These are phyloP conservation scores for Gnathonemus longibarbis DNA, from an alignment of 2,113 vertebrate genomes.

Conservation along the genomic window DNA sequence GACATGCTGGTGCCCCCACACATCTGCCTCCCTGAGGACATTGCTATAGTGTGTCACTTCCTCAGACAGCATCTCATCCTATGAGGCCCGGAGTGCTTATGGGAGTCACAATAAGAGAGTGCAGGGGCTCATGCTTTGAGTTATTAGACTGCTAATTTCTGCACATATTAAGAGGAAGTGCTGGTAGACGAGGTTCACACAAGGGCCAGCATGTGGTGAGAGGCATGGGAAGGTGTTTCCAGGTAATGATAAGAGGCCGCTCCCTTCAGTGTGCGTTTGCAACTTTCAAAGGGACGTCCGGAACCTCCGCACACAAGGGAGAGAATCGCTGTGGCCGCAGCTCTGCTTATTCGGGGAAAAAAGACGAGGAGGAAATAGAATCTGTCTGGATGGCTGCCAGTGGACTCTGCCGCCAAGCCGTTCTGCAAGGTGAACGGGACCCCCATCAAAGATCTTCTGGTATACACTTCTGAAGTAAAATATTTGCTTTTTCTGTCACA, in stretches of 20 bases:
- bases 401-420: slow-evolving; percentile 1
- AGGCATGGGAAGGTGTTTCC: background rate
- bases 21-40: background rate
- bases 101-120: background rate
- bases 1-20: background rate
- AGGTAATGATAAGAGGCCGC: background rate
- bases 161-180: slow-evolving; percentile 8
- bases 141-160: slow-evolving; percentile 19
- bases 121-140: background rate
- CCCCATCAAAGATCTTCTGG: slow-evolving; percentile 29
- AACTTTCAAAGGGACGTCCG: slow-evolving; percentile 29
- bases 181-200: background rate
- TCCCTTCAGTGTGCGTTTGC: slow-evolving; percentile 13
- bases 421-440: slow-evolving; percentile 31
- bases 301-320: slow-evolving; percentile 23
- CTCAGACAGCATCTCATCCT: slow-evolving; percentile 7
- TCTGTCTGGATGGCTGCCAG: slow-evolving; percentile 30
- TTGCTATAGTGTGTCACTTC: background rate
- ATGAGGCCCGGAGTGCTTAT: background rate
- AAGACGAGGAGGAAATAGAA: slow-evolving; percentile 30
- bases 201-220: background rate
- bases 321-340: slow-evolving; percentile 33
- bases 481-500: slow-evolving; percentile 25
- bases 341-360: slow-evolving; percentile 34
- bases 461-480: slow-evolving; percentile 32